Evolutionary conservation across 2,888 invertebrate genomes (phyloP).

Genomic region (Barypeithes pellucidus): DNA sequence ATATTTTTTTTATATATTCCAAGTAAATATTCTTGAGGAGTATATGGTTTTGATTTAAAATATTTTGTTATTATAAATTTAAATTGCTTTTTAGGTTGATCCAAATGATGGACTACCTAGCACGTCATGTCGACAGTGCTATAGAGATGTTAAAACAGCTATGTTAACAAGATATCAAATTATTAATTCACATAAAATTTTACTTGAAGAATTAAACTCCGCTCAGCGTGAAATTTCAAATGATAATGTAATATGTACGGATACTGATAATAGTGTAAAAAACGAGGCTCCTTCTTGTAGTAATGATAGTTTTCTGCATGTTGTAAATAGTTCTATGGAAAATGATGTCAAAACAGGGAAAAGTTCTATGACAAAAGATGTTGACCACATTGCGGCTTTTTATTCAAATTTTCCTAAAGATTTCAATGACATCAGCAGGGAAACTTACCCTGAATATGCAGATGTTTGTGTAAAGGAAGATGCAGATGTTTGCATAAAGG

Average conservation of each 20-base stretch:
- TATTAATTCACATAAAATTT: slow-evolving; percentile 24
- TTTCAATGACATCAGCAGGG: not conserved
- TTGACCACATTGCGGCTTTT: not conserved
- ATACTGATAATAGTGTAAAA: not conserved
- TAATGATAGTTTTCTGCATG: not conserved
- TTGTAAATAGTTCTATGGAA: not conserved
- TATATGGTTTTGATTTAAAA: too few relatives aligned
- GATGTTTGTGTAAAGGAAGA: not conserved
- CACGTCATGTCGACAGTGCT: slow-evolving; percentile 15
- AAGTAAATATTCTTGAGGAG: too few relatives aligned
- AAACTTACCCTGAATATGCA: not conserved
- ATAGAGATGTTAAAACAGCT: slow-evolving; percentile 30
- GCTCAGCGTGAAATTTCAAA: not conserved
- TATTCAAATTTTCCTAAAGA: not conserved
- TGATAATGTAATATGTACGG: not conserved
- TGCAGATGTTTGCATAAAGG: not conserved
- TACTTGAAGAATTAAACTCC: slow-evolving; percentile 13
- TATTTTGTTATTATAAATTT: too few relatives aligned
- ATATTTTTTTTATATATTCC: too few relatives aligned
- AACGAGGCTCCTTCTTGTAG: not conserved
- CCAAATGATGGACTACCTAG: slow-evolving; percentile 21
- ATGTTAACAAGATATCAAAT: slow-evolving; percentile 32
- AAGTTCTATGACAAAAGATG: not conserved
- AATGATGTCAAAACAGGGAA: not conserved
- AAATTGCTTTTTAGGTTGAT: slow-evolving; percentile 5